Evolutionary conservation across 2,797 vertebrate genomes (phyloP).

Genomic region (Moxostoma hubbsi): DNA sequence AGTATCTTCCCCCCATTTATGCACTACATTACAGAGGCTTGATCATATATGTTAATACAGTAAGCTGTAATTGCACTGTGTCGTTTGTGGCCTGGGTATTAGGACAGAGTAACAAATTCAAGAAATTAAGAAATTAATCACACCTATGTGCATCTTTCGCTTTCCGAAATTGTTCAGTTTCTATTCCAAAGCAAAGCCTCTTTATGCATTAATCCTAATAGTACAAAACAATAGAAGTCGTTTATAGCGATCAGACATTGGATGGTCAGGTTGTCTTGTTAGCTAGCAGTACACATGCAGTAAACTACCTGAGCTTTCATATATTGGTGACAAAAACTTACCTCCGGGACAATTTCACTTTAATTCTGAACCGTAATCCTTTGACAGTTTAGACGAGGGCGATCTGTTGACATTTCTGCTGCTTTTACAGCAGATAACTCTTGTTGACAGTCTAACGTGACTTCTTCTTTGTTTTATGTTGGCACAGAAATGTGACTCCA

Average conservation of each 20-base stretch:
- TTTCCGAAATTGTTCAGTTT: neutral
- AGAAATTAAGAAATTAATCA: neutral
- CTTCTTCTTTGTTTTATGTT: constrained; percentile 15
- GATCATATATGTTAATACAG: neutral
- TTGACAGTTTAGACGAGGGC: constrained; percentile 5
- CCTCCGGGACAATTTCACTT: constrained; percentile 20
- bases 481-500: neutral
- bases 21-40: neutral
- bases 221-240: constrained; percentile 4
- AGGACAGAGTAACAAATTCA: neutral
- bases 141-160: neutral
- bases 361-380: constrained; percentile 3
- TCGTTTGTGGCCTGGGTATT: neutral
- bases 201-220: neutral
- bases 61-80: neutral
- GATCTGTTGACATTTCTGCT: constrained; percentile 32
- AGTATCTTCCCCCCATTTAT: neutral
- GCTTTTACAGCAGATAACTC: constrained; percentile 18
- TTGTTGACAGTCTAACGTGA: constrained; percentile 35
- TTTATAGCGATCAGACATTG: neutral
- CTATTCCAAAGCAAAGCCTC: neutral
- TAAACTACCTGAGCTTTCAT: neutral
- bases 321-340: constrained; percentile 22
- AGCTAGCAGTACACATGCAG: neutral
- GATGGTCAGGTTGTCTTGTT: neutral